Evolutionary conservation across 2,888 invertebrate species (phyloP), one percentile per base, ranked within the genome.

Genomic region (Acholoe squamosa): DNA sequence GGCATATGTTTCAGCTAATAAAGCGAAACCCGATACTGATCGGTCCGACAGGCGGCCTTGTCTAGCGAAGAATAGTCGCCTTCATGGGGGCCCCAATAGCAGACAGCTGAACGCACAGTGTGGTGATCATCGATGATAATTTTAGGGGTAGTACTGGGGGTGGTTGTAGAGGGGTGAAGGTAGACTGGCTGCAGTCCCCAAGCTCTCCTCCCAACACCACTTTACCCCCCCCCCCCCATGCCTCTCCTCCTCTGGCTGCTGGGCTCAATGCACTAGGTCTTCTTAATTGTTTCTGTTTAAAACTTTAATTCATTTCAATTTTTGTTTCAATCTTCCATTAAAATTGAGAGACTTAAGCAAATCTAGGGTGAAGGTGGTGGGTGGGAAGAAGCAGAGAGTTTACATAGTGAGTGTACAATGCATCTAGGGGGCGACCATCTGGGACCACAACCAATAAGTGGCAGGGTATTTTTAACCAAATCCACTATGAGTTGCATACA

Each of bases 1-100:
- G 77, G 89, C 89, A 89, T 89, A 89, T 89, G 89, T 67, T 89
- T 71, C 89, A 76, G 77, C 89, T 89, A 89, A 77, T 89, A 89
- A 89, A 89, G 51, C 33, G 89, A 89, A 89, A 89, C 89, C 77
- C 28, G 89, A 89, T 51, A 71, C 89, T 51, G 25, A 43, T 52
- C 89, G 89, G 43, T n/a, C 22, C 56, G 89, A 67, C 89, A 67
- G 67, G 31, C 31, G 67, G 43, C 67, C 67, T 61, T 67, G 61
- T 89, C 61, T 31, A 12, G 61, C n/a, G n/a, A 67, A 89, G 67
- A 67, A 86, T 54, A 1, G 86, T 10, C 19, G 16, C 52, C 86
- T 22, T 51, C 76, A 77, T 25, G 77, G 34, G 89, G 89, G 76
- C 28, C 28, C 43, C 89, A 43, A 76, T 34, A 52, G 52, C 0